Evolutionary conservation across 2,888 invertebrate species (phyloP).

Genomic region (Xanthorhoe designata): DNA sequence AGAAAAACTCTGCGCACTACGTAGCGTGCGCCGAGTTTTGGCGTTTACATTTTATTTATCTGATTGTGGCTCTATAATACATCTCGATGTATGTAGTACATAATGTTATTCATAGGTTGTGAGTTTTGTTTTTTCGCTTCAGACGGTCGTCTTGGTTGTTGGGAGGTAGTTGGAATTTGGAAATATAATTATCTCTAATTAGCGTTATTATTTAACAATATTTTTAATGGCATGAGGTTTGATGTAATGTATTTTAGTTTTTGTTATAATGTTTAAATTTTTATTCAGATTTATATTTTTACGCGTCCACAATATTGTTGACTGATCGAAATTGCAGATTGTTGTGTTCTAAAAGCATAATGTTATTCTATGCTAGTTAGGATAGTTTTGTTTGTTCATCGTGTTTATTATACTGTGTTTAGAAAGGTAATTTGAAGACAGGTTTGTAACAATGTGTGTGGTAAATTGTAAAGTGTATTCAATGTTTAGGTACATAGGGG

Average conservation of each 20-base stretch:
- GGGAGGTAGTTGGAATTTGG: slow-evolving; percentile 42
- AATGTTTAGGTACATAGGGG: slow-evolving; percentile 49
- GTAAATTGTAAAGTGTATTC: slow-evolving; percentile 60
- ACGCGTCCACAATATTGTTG: slow-evolving; percentile 45
- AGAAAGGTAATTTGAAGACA: slow-evolving; percentile 31
- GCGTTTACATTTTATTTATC: too few relatives aligned
- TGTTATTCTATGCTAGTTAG: slow-evolving; percentile 30
- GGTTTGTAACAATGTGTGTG: slow-evolving; percentile 52
- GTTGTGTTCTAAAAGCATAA: slow-evolving; percentile 37
- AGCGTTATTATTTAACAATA: slow-evolving; percentile 46
- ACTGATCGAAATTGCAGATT: slow-evolving; percentile 49
- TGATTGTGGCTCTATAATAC: too few relatives aligned
- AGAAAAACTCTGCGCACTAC: too few relatives aligned
- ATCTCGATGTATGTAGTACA: too few relatives aligned
- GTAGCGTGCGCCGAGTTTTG: too few relatives aligned
- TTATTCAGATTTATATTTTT: slow-evolving; percentile 45
- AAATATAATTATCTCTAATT: slow-evolving; percentile 35
- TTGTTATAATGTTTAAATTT: slow-evolving; percentile 47
- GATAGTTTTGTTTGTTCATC: slow-evolving; percentile 43
- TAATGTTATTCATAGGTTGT: slow-evolving; percentile 30
- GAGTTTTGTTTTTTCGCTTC: slow-evolving; percentile 40
- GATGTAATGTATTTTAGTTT: slow-evolving; percentile 45
- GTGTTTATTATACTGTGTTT: slow-evolving; percentile 35
- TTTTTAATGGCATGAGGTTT: slow-evolving; percentile 53
- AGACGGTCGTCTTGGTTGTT: slow-evolving; percentile 40